A percentile compares a stretch with the other conserved stretches of the same genome.
Evolutionary conservation across 2,113 vertebrate genomes (phyloP).

Genomic region (Hippotragus niger): DNA sequence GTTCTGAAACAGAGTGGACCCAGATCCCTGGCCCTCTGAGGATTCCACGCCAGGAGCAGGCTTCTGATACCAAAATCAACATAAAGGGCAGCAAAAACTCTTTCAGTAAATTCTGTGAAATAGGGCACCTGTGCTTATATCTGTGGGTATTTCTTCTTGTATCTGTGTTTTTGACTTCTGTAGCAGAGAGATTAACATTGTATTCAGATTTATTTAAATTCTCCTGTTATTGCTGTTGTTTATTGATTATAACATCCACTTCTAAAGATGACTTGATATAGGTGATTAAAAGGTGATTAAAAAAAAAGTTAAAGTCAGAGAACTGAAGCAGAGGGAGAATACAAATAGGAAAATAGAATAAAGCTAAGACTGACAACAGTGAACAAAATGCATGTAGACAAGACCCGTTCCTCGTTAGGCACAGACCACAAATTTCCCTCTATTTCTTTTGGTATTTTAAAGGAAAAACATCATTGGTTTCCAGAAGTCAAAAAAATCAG

Average conservation of each 20-base stretch:
- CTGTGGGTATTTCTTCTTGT: background rate
- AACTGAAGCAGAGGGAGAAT: background rate
- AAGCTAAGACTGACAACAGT: background rate
- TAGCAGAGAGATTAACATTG: background rate
- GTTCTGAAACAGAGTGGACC: background rate
- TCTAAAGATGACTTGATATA: background rate
- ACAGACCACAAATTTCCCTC: background rate
- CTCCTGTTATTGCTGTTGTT: background rate
- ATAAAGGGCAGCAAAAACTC: background rate
- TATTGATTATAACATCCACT: background rate
- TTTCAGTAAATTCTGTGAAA: background rate
- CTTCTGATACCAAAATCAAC: background rate
- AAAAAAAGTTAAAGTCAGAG: background rate
- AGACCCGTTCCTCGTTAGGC: background rate
- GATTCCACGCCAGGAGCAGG: background rate
- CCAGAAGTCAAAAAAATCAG: background rate
- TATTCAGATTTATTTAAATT: background rate
- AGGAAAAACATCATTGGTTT: background rate
- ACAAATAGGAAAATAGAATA: background rate
- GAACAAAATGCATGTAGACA: background rate
- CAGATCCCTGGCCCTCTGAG: background rate
- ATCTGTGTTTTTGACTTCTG: background rate
- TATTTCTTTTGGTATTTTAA: background rate
- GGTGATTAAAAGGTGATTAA: background rate
- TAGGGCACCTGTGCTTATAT: background rate